These are phyloP conservation scores for Probosciger aterrimus DNA, from an alignment of 2,113 vertebrate species.

Conservation along the genomic window DNA sequence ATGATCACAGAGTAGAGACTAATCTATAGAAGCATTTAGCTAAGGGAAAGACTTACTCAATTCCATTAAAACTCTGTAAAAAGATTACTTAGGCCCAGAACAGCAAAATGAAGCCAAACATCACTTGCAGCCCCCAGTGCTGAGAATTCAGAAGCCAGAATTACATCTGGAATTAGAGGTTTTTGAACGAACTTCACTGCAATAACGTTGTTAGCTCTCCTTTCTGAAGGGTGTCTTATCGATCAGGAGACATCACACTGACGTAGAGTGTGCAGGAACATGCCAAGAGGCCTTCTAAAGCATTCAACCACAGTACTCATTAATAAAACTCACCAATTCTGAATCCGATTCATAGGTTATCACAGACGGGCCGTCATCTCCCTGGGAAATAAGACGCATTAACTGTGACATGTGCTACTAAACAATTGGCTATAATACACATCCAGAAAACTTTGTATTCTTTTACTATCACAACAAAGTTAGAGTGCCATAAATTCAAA, in stretches of 20 bases:
- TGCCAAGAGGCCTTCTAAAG: neutral
- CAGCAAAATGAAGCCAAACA: neutral
- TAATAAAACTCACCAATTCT: conserved; percentile 72
- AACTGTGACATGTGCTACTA: neutral
- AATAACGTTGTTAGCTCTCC: neutral
- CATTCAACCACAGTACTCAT: accelerated
- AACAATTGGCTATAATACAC: neutral
- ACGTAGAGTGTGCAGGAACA: neutral
- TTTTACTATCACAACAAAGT: neutral
- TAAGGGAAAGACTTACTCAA: neutral
- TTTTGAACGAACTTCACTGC: neutral
- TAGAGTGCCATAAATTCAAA: neutral
- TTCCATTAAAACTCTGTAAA: neutral
- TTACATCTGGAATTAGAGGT: neutral
- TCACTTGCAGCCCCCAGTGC: neutral
- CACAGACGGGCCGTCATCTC: conserved; percentile 79
- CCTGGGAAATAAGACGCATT: conserved; percentile 65
- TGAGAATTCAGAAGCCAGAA: neutral
- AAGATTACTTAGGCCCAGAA: neutral
- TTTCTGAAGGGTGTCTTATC: neutral
- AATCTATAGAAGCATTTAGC: neutral
- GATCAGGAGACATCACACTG: neutral
- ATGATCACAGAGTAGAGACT: neutral
- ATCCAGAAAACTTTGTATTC: neutral
- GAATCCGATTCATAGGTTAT: conserved; percentile 75